Evolutionary conservation across 2,113 vertebrate species (phyloP).

Genomic region (Toxotes jaculatrix): DNA sequence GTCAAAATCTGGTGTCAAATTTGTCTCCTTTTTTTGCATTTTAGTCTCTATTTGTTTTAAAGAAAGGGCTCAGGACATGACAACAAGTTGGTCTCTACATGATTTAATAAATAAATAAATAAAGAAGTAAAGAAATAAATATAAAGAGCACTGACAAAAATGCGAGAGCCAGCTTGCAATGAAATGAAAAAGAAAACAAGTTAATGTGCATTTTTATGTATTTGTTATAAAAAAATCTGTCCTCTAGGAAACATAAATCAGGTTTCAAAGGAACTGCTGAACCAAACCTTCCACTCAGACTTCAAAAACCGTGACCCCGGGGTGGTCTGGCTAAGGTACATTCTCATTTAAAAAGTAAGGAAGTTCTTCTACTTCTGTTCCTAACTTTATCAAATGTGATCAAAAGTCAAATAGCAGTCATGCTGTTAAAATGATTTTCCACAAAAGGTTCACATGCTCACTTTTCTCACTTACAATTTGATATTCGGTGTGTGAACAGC

Average conservation of each 20-base stretch:
- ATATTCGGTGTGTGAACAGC: constrained; percentile 27
- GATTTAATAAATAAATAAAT: neutral
- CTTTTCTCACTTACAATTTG: constrained; percentile 37
- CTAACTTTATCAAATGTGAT: constrained; percentile 16
- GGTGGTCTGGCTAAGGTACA: neutral
- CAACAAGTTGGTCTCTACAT: neutral
- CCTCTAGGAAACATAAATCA: neutral
- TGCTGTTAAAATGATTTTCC: constrained; percentile 38
- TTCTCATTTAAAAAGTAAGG: neutral
- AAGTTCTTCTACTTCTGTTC: constrained; percentile 5
- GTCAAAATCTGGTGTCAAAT: neutral
- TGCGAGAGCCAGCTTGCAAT: neutral
- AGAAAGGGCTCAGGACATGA: neutral
- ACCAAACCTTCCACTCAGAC: neutral
- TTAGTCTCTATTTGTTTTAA: neutral
- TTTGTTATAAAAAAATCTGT: neutral
- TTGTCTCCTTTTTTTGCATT: neutral
- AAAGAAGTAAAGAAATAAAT: neutral
- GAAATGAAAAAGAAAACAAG: neutral
- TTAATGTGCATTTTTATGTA: neutral
- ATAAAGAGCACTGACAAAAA: neutral
- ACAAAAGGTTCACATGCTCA: constrained; percentile 36
- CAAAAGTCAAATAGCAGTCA: constrained; percentile 25
- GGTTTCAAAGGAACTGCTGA: neutral
- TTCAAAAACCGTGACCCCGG: neutral